Evolutionary conservation across 1,140 invertebrate genomes (phyloP), one percentile per base, ranked within the genome.

Genomic region (Teleopsis dalmanni): DNA sequence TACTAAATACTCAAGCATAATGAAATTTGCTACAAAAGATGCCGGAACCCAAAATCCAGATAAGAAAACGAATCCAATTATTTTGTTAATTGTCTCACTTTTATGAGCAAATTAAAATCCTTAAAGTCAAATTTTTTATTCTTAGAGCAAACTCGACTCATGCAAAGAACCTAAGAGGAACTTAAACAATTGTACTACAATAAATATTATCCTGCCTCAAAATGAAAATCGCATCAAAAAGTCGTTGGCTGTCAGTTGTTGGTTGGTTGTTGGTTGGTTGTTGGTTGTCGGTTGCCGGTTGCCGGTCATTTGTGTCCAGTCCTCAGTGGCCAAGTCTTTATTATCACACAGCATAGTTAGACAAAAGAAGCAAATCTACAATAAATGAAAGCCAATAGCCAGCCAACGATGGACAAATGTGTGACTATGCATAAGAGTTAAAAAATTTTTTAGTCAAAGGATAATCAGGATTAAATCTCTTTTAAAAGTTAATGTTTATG

Each of bases 391-490:
- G n/a, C 29, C 8, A 9, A n/a, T 31, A 9, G 9, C n/a, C 29
- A n/a, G 29, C 29, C n/a, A n/a, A 9, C 29, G 29, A 31, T n/a
- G 9, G 29, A 9, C 29, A n/a, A 31, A 9, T n/a, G 29, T 31
- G 9, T n/a, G 29, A 31, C 29, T n/a, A n/a, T n/a, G n/a, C n/a
- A 6, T 2, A 18, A 29, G 27, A 18, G 29, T 31, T 22, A 42
- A 25, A 13, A 42, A 46, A 34, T 26, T 51, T 31, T 23, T 22
- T 38, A 52, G 50, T 43, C 50, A 52, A 52, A 47, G 45, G 50
- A 52, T 52, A 52, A 52, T 52, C 50, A 43, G 50, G 50, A 43
- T 52, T 52, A 52, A 52, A 52, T 52, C 50, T 47, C 50, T 52
- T 52, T 52, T 52, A 52, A 52, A 48, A 52, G 50, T 52, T 52